Percentiles rank a stretch among this genome's conserved stretches.
phyloP scores from a whole-genome alignment of 2,113 vertebrate species.

The Blennius ocellaris region DNA sequence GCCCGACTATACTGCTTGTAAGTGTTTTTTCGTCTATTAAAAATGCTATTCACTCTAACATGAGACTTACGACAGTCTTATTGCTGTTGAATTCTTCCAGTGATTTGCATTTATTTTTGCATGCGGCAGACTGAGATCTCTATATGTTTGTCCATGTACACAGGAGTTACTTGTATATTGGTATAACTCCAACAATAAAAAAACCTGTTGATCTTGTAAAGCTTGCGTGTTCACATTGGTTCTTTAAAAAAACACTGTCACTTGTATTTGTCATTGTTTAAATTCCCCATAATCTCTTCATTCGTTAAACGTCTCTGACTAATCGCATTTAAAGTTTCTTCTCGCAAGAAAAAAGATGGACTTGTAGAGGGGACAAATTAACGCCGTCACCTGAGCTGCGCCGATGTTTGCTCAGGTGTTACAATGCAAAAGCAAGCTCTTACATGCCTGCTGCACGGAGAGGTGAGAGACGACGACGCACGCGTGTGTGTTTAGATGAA shows the following conservation, averaged over 20 bases:
- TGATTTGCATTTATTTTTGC: too few species aligned
- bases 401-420: constrained; percentile 41
- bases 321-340: not conserved
- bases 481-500: constrained; percentile 45
- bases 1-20: too few species aligned
- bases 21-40: too few species aligned
- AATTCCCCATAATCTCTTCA: not conserved
- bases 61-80: too few species aligned
- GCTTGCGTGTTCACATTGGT: too few species aligned
- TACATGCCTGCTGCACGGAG: constrained; percentile 47
- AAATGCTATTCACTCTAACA: too few species aligned
- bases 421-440: constrained; percentile 51
- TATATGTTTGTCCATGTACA: too few species aligned
- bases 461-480: constrained; percentile 50
- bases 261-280: not conserved
- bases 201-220: too few species aligned
- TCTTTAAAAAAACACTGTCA: not conserved
- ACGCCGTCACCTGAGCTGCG: constrained; percentile 24
- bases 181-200: too few species aligned
- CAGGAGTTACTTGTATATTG: too few species aligned
- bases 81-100: too few species aligned
- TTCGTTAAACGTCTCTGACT: not conserved
- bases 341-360: not conserved
- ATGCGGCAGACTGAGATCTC: too few species aligned
- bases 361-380: constrained; percentile 9